Conservation (phyloP, 1,140 invertebrate species). For the Brachystomella parvula region DNA sequence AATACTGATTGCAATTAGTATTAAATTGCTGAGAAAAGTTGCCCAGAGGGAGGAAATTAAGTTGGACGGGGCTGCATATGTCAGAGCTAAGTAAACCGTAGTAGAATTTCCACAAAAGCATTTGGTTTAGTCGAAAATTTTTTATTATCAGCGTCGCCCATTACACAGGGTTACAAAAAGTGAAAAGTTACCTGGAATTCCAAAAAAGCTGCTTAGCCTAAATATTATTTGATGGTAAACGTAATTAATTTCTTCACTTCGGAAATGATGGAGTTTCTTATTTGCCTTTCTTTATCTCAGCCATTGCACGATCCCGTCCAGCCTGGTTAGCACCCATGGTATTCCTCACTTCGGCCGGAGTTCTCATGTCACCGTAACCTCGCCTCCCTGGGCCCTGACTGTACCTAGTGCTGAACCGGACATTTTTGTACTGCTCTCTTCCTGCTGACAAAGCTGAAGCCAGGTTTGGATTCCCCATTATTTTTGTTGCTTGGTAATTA, state of each 20-base stretch:
- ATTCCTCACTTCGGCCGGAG: neutral
- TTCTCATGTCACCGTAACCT: constrained; percentile 8
- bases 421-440: constrained; percentile 5
- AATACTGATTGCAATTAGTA: no score
- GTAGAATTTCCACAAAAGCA: no score
- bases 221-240: neutral
- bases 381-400: neutral
- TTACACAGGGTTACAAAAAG: no score
- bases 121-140: no score
- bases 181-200: no score
- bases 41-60: no score
- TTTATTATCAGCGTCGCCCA: no score
- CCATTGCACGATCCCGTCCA: constrained; percentile 3
- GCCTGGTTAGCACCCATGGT: constrained; percentile 5
- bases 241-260: neutral
- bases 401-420: neutral
- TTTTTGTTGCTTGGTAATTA: constrained; percentile 4
- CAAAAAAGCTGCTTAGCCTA: no score
- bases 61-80: no score
- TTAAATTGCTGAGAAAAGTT: no score
- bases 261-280: neutral
- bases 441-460: neutral
- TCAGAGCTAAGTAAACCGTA: no score
- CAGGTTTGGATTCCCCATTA: constrained; percentile 3
- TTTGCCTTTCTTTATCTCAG: neutral